A percentile compares a stretch with the other conserved stretches of the same genome.
Conservation (phyloP, 2,888 invertebrate species). For the Limulus polyphemus region DNA sequence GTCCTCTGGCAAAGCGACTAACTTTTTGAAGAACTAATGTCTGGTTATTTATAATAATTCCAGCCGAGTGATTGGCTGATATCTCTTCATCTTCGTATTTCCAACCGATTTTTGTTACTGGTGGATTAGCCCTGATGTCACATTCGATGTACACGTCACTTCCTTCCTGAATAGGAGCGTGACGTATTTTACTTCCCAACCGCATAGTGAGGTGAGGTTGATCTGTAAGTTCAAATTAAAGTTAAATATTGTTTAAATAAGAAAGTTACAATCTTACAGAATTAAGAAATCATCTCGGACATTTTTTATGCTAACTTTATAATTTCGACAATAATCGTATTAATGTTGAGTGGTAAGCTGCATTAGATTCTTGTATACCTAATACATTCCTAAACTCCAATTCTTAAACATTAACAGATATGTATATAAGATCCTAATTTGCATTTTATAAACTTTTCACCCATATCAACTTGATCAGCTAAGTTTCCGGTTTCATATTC, state of each 20-base stretch:
- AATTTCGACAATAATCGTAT: too few relatives aligned
- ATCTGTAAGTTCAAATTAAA: constrained; percentile 7
- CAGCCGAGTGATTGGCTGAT: constrained; percentile 5
- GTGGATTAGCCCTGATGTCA: constrained; percentile 19
- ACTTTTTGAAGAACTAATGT: constrained; percentile 12
- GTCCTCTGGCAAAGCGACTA: constrained; percentile 9
- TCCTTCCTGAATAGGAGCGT: constrained; percentile 17
- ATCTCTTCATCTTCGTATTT: constrained; percentile 14
- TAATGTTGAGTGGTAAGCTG: too few relatives aligned
- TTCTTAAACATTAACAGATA: too few relatives aligned
- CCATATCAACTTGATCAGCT: too few relatives aligned
- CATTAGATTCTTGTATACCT: too few relatives aligned
- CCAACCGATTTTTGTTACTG: constrained; percentile 17
- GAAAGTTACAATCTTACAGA: too few relatives aligned
- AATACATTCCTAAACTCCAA: too few relatives aligned
- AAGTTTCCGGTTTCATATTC: too few relatives aligned
- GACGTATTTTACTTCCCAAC: constrained; percentile 1
- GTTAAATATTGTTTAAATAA: neutral
- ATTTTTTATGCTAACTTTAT: too few relatives aligned
- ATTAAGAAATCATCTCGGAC: too few relatives aligned
- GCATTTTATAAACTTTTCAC: too few relatives aligned
- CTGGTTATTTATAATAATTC: constrained; percentile 15
- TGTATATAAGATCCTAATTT: too few relatives aligned
- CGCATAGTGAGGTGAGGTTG: constrained; percentile 12
- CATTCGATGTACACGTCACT: constrained; percentile 17